phyloP scores from a whole-genome alignment of 2,888 invertebrate species.

The Baronia brevicornis region DNA sequence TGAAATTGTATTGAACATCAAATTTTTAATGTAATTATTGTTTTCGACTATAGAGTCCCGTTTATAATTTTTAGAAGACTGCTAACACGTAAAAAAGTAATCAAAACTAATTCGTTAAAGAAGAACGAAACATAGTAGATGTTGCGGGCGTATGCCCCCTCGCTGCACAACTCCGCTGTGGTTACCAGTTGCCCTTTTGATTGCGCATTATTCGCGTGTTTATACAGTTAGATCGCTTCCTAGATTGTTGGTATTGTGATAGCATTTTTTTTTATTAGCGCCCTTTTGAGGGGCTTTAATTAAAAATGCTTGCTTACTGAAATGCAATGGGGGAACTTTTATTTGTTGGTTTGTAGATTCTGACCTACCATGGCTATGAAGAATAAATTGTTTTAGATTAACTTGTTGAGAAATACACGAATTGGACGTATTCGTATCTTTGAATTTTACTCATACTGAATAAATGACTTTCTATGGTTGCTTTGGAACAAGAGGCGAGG shows the following conservation, averaged over 20 bases:
- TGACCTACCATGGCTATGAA: no score
- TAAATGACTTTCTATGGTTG: no score
- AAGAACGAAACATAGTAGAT: constrained; percentile 20
- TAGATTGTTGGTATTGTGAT: constrained; percentile 74
- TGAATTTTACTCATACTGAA: no score
- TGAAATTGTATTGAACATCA: no score
- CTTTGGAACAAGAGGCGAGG: no score
- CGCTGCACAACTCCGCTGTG: constrained; percentile 47
- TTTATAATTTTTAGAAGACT: background rate
- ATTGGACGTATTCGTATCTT: no score
- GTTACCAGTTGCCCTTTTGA: constrained; percentile 69
- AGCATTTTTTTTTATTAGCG: constrained; percentile 58
- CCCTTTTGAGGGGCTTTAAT: constrained; percentile 64
- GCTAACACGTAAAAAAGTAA: constrained; percentile 41
- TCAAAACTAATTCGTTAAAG: constrained; percentile 52
- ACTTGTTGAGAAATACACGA: no score
- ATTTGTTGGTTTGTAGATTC: no score
- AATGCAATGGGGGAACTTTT: constrained; percentile 38
- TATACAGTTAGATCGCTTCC: constrained; percentile 73
- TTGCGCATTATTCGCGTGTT: constrained; percentile 72
- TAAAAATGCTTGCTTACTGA: constrained; percentile 61
- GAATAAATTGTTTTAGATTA: no score
- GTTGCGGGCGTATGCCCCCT: constrained; percentile 11
- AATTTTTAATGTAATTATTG: no score
- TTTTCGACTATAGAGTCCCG: no score